Conservation (phyloP, 2,888 invertebrate species). For the Entomobrya proxima region DNA sequence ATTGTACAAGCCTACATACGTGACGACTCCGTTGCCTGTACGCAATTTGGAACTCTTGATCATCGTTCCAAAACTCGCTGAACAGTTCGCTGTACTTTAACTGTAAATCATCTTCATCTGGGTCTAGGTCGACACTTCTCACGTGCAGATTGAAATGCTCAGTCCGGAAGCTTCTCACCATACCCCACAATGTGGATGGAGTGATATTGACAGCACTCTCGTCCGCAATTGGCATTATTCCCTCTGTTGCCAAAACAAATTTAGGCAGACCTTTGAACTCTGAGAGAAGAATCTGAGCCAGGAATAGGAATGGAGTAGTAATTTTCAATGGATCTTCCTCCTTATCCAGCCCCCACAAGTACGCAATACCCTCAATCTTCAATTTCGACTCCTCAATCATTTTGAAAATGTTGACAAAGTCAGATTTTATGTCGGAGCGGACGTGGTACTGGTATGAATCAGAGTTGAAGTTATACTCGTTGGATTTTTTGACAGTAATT, state of each 20-base stretch:
- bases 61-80: constrained; percentile 66
- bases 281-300: constrained; percentile 53
- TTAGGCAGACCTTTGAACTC: constrained; percentile 56
- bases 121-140: constrained; percentile 54
- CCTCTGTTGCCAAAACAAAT: constrained; percentile 52
- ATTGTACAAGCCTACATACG: constrained; percentile 33
- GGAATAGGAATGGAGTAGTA: constrained; percentile 40
- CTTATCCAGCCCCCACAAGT: constrained; percentile 52
- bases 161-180: constrained; percentile 55
- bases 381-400: not conserved
- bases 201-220: constrained; percentile 32
- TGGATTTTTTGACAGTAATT: constrained; percentile 25
- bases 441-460: not conserved
- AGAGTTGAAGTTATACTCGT: constrained; percentile 4
- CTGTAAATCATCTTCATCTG: constrained; percentile 47
- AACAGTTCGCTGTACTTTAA: constrained; percentile 47
- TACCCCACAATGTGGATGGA: constrained; percentile 44
- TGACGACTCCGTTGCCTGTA: constrained; percentile 46
- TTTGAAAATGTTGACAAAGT: constrained; percentile 29
- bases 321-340: constrained; percentile 31
- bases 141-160: constrained; percentile 55
- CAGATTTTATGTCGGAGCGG: not conserved
- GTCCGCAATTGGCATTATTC: constrained; percentile 51
- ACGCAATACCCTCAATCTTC: constrained; percentile 51
- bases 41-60: constrained; percentile 58